A percentile compares a stretch with the other conserved stretches of the same genome.
phyloP scores from a whole-genome alignment of 2,888 invertebrate genomes.

The Morpho achilles region DNA sequence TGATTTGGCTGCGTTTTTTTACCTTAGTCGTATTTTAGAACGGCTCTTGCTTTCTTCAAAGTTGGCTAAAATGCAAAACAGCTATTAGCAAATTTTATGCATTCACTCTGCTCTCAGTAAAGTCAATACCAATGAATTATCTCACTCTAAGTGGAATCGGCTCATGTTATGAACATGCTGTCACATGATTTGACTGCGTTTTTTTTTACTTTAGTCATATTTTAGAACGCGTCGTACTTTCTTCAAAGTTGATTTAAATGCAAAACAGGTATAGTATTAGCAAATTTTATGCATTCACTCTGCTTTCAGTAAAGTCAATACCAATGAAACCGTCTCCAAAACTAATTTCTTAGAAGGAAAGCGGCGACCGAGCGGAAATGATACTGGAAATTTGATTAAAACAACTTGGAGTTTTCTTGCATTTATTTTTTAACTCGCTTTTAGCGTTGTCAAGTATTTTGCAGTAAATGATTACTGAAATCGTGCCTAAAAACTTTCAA shows the following conservation, averaged over 20 bases:
- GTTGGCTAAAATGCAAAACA: too few relatives aligned
- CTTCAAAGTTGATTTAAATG: too few relatives aligned
- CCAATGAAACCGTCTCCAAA: slow-evolving; percentile 16
- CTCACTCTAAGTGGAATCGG: too few relatives aligned
- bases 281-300: slow-evolving; percentile 5
- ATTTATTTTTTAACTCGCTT: slow-evolving; percentile 5
- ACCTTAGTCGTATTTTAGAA: too few relatives aligned
- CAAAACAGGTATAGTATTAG: not conserved
- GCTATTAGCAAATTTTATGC: slow-evolving; percentile 5
- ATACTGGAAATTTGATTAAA: slow-evolving; percentile 27
- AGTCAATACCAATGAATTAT: too few relatives aligned
- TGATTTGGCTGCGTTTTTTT: too few relatives aligned
- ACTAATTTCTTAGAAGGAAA: slow-evolving; percentile 25
- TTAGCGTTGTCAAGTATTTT: slow-evolving; percentile 6
- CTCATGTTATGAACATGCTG: too few relatives aligned
- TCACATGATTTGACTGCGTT: too few relatives aligned
- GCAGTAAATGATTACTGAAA: slow-evolving; percentile 11
- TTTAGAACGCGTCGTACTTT: too few relatives aligned
- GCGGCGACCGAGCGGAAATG: slow-evolving; percentile 18
- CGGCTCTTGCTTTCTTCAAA: too few relatives aligned
- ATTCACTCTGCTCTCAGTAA: slow-evolving; percentile 3
- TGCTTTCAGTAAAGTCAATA: slow-evolving; percentile 9
- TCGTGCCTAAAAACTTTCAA: not conserved
- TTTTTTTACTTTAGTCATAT: too few relatives aligned
- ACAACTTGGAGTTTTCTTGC: slow-evolving; percentile 10